Percentiles rank a stretch among this genome's conserved stretches.
Evolutionary conservation across 2,113 vertebrate genomes (phyloP).

Genomic region (Crotalus horridus): DNA sequence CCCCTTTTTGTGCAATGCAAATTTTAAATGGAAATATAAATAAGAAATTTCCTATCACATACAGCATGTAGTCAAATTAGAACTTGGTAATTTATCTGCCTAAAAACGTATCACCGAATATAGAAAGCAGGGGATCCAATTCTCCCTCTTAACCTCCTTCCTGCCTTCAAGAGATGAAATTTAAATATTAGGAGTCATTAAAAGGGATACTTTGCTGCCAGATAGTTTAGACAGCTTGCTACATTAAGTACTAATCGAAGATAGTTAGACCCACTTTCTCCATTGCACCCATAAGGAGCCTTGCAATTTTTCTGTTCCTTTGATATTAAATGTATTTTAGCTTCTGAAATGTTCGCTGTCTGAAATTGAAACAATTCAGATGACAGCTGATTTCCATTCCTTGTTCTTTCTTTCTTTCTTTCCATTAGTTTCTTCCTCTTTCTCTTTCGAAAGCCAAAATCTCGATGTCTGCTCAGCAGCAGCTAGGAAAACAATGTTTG

Average conservation of each 20-base stretch:
- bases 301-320: background rate
- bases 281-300: background rate
- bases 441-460: background rate
- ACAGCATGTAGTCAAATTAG: background rate
- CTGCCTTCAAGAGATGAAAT: background rate
- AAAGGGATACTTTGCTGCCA: background rate
- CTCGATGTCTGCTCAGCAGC: background rate
- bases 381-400: background rate
- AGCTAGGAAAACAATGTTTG: background rate
- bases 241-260: conserved; percentile 3
- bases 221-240: background rate
- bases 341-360: background rate
- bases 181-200: background rate
- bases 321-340: background rate
- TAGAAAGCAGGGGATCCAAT: background rate
- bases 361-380: background rate
- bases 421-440: background rate
- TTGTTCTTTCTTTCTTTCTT: background rate
- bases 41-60: background rate
- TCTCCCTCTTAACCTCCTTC: background rate
- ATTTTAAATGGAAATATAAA: conserved; percentile 1
- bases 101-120: background rate
- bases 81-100: background rate
- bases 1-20: background rate
- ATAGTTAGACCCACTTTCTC: background rate